These are phyloP conservation scores for Neopipo cinnamomea DNA, from an alignment of 2,113 vertebrate species.

Conservation along the genomic window DNA sequence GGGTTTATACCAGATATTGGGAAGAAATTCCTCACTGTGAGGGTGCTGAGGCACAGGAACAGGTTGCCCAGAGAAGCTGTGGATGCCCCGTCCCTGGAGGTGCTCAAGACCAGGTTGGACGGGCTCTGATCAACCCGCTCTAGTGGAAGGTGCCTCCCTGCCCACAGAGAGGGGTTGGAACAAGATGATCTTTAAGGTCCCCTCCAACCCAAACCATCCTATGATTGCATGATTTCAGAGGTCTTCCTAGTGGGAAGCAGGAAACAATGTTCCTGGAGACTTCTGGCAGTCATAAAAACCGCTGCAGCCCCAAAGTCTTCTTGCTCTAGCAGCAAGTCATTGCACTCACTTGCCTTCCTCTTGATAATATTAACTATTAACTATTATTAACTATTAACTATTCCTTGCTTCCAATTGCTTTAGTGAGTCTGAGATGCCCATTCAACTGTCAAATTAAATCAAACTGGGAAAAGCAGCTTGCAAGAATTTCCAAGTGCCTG, in stretches of 20 bases:
- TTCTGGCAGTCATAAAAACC: background rate
- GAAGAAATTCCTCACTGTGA: background rate
- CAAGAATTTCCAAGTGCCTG: background rate
- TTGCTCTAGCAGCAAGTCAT: background rate
- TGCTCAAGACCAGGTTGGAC: background rate
- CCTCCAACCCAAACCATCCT: background rate
- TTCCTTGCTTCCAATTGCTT: background rate
- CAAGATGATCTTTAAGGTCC: too few species aligned
- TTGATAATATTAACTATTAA: too few species aligned
- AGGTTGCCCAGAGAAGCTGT: background rate
- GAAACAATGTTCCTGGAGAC: background rate
- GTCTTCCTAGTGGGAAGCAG: background rate
- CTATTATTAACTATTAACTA: too few species aligned
- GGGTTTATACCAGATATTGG: background rate
- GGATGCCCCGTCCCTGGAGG: background rate
- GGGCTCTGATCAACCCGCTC: background rate
- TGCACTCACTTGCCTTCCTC: background rate
- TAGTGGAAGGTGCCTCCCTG: background rate
- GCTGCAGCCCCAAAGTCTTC: background rate
- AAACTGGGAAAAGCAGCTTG: background rate
- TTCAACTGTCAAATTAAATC: background rate
- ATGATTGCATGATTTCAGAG: background rate
- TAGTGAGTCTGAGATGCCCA: background rate
- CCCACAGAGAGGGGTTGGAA: fast-evolving
- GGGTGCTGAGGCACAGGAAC: background rate